Conservation (phyloP, 2,113 vertebrate species). For the Paramormyrops kingsleyae region DNA sequence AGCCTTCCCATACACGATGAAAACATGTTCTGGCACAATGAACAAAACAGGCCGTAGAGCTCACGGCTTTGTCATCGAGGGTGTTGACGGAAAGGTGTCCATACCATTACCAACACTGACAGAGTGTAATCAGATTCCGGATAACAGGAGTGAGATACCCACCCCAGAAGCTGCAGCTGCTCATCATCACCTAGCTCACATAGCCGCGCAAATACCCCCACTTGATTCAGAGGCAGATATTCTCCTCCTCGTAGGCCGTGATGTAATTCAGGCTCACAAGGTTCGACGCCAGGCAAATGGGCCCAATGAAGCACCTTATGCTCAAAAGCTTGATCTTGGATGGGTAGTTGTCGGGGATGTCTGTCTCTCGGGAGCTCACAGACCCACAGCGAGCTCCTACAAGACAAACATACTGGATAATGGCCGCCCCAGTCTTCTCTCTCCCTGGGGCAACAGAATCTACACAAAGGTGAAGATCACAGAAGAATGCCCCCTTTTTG, state of each 20-base stretch:
- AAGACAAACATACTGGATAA: not conserved
- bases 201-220: not conserved
- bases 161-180: not conserved
- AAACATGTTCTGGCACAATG: no score
- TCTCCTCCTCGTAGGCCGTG: not conserved
- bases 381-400: not conserved
- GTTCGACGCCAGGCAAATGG: no score
- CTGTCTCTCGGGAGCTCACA: not conserved
- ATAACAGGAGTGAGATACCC: not conserved
- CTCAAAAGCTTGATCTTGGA: not conserved
- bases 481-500: not conserved
- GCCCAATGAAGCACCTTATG: not conserved
- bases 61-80: no score
- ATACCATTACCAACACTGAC: slow-evolving; percentile 5
- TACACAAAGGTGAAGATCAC: not conserved
- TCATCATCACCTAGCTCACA: no score
- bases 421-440: not conserved
- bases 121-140: slow-evolving; percentile 6
- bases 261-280: no score
- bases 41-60: no score
- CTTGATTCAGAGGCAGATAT: not conserved
- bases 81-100: no score
- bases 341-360: not conserved
- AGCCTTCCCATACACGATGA: no score
- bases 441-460: not conserved